Percentiles rank a stretch among this genome's conserved stretches.
phyloP scores from a whole-genome alignment of 1,140 invertebrate species.

The Tetragonula clypearis region DNA sequence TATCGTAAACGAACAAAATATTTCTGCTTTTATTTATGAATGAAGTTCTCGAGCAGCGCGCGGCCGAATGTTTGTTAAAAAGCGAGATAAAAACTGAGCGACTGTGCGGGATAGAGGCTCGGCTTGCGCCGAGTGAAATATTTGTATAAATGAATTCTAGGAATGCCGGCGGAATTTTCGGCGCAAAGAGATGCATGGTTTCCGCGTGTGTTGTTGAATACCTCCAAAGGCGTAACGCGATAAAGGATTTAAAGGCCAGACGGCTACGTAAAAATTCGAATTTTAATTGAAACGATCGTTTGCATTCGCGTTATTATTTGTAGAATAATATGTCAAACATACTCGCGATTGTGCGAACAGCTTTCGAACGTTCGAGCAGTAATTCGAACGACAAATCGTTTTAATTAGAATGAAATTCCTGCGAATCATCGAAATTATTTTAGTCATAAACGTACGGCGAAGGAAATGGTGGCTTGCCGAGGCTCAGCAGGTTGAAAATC shows the following conservation, averaged over 20 bases:
- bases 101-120: background rate
- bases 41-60: background rate
- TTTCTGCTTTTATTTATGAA: background rate
- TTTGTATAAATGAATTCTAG: slow-evolving; percentile 20
- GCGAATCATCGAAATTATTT: background rate
- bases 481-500: background rate
- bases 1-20: background rate
- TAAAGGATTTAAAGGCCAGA: background rate
- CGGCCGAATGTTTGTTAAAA: background rate
- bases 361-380: too few species aligned
- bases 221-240: background rate
- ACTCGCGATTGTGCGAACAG: background rate
- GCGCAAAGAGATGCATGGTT: background rate
- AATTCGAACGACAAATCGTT: background rate
- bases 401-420: background rate
- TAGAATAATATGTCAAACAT: background rate
- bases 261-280: background rate
- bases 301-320: background rate
- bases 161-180: background rate
- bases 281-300: background rate
- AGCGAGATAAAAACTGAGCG: background rate
- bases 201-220: background rate
- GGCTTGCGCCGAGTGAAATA: background rate
- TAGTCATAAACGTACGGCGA: background rate
- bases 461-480: background rate